Evolutionary conservation across 2,113 vertebrate species (phyloP).

Genomic region (Ranitomeya variabilis): DNA sequence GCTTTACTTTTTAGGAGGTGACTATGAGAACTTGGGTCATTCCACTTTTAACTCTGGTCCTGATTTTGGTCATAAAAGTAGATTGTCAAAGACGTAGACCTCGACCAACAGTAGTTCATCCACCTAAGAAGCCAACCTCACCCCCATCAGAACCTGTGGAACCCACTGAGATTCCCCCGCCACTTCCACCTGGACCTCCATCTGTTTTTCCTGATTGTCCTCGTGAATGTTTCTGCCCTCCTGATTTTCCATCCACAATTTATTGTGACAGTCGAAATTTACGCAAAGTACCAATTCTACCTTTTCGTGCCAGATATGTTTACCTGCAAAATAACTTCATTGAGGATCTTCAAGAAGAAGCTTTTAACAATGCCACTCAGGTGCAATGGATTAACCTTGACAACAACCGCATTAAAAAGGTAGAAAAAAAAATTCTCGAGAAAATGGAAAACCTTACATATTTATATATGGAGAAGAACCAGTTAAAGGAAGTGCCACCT

Average conservation of each 20-base stretch:
- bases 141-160: conserved; percentile 76
- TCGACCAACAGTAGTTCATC: conserved; percentile 68
- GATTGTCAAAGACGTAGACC: conserved; percentile 70
- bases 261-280: conserved; percentile 97
- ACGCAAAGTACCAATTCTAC: conserved; percentile 85
- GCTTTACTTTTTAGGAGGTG: too few relatives aligned
- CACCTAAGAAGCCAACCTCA: conserved; percentile 63
- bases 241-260: conserved; percentile 85
- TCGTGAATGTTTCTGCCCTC: conserved; percentile 85
- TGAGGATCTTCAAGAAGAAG: conserved; percentile 81
- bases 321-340: conserved; percentile 99
- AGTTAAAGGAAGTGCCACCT: conserved; percentile 86
- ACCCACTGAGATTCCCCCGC: conserved; percentile 91
- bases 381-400: conserved; percentile 93
- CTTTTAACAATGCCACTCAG: conserved; percentile 86
- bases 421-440: conserved; percentile 86
- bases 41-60: conserved; percentile 76
- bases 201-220: conserved; percentile 88
- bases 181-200: conserved; percentile 80
- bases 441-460: conserved; percentile 86
- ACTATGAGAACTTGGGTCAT: conserved; percentile 83
- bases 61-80: conserved; percentile 74
- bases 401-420: conserved; percentile 88
- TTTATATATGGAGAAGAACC: conserved; percentile 88
- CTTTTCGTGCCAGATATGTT: conserved; percentile 85